These are phyloP conservation scores for Neomonachus schauinslandi DNA, from an alignment of 2,113 vertebrate genomes.

Conservation along the genomic window DNA sequence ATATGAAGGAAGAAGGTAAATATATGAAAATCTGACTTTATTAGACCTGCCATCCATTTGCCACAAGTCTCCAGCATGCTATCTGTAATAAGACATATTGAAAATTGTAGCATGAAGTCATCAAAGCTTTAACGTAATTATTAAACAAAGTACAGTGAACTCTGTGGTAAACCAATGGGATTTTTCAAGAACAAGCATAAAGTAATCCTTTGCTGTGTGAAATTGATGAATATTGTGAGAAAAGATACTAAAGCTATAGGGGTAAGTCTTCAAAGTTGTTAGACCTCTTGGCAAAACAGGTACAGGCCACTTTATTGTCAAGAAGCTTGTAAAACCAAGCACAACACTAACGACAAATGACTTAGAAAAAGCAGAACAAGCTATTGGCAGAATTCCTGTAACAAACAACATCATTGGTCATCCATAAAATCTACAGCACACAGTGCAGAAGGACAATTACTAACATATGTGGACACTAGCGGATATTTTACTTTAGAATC, in stretches of 20 bases:
- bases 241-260: conserved; percentile 4
- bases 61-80: not conserved
- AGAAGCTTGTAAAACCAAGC: conserved; percentile 61
- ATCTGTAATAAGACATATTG: conserved; percentile 32
- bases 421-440: conserved; percentile 56
- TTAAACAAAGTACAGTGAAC: conserved; percentile 38
- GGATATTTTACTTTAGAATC: conserved; percentile 16
- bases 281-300: conserved; percentile 58
- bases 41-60: conserved; percentile 1
- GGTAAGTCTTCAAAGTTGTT: conserved; percentile 61
- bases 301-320: conserved; percentile 58
- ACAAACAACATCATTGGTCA: conserved; percentile 28
- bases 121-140: conserved; percentile 61
- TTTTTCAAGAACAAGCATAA: conserved; percentile 35
- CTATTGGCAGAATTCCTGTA: conserved; percentile 55
- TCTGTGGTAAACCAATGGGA: conserved; percentile 20
- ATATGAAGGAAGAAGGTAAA: conserved; percentile 25
- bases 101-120: conserved; percentile 43
- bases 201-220: conserved; percentile 43
- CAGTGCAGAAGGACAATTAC: conserved; percentile 29
- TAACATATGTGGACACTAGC: conserved; percentile 39
- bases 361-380: conserved; percentile 56
- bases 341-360: conserved; percentile 66
- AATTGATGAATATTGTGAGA: conserved; percentile 54
- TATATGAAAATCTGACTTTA: conserved; percentile 29